phyloP scores from a whole-genome alignment of 2,113 vertebrate species.

The Centropus bengalensis region DNA sequence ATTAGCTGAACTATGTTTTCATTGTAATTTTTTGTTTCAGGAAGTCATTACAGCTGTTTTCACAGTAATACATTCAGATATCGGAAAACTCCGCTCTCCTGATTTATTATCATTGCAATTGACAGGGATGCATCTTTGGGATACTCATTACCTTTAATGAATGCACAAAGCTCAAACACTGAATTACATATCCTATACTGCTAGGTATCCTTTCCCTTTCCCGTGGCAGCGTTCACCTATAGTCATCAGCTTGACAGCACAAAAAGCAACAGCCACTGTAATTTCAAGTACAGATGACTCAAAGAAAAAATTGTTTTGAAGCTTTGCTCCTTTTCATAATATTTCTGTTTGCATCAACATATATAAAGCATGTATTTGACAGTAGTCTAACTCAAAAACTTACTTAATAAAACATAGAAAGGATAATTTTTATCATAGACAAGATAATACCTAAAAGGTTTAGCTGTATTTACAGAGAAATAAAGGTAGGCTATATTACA shows the following conservation, averaged over 20 bases:
- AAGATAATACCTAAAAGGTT: background rate
- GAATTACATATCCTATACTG: background rate
- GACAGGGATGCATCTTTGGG: conserved; percentile 17
- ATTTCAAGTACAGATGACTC: background rate
- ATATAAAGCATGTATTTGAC: background rate
- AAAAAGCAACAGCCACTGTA: background rate
- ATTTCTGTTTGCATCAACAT: background rate
- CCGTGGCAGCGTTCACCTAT: fast-evolving
- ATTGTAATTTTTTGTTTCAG: conserved; percentile 30
- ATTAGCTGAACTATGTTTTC: conserved; percentile 40
- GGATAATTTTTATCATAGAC: background rate
- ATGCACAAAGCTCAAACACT: background rate
- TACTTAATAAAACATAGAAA: background rate
- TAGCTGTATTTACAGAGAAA: background rate
- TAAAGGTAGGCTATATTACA: background rate
- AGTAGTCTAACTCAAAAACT: background rate
- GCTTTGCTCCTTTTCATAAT: background rate
- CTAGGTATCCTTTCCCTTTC: background rate
- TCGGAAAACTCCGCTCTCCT: conserved; percentile 11
- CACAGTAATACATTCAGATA: conserved; percentile 11
- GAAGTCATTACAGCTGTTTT: conserved; percentile 55
- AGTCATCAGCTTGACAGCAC: background rate
- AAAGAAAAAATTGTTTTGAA: background rate
- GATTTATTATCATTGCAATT: conserved; percentile 36
- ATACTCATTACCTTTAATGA: conserved; percentile 44